Percentiles rank a stretch among this genome's conserved stretches.
phyloP scores from a whole-genome alignment of 1,140 invertebrate species.

The Gryllus bimaculatus region DNA sequence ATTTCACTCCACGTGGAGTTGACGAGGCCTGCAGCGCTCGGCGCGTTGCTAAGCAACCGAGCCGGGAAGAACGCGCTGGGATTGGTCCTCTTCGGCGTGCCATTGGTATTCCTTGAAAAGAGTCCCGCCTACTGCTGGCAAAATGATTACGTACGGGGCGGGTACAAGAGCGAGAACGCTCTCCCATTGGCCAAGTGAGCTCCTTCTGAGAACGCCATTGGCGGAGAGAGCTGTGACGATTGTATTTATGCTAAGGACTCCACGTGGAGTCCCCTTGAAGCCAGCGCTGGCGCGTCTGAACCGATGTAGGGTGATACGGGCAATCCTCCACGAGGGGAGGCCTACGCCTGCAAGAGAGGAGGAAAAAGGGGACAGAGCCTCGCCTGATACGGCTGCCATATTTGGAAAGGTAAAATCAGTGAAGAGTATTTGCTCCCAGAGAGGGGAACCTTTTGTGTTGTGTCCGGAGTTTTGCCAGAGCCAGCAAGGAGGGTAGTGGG shows the following conservation, averaged over 20 bases:
- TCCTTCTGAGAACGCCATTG: conserved; percentile 12
- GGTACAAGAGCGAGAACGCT: conserved; percentile 7
- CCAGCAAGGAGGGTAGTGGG: conserved; percentile 17
- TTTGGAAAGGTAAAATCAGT: conserved; percentile 23
- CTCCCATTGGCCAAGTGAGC: conserved; percentile 21
- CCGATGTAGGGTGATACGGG: conserved; percentile 21
- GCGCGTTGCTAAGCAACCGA: conserved; percentile 21
- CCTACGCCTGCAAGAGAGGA: background rate
- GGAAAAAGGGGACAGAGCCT: conserved; percentile 11
- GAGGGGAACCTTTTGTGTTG: conserved; percentile 20
- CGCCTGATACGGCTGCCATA: conserved; percentile 23
- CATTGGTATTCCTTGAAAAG: conserved; percentile 21
- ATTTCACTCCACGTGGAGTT: conserved; percentile 20
- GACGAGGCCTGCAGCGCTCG: conserved; percentile 14
- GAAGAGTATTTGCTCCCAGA: conserved; percentile 22
- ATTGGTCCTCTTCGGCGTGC: conserved; percentile 17
- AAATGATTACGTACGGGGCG: background rate
- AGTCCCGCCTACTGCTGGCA: conserved; percentile 15
- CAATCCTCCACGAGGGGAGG: conserved; percentile 17
- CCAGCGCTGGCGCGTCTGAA: conserved; percentile 6
- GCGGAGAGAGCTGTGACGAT: conserved; percentile 19
- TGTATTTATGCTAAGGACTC: conserved; percentile 21
- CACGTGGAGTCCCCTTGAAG: conserved; percentile 21
- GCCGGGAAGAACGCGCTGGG: conserved; percentile 18
- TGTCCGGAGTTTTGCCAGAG: conserved; percentile 13